phyloP scores from a whole-genome alignment of 1,140 invertebrate genomes.

The Neotoxoptera formosana region DNA sequence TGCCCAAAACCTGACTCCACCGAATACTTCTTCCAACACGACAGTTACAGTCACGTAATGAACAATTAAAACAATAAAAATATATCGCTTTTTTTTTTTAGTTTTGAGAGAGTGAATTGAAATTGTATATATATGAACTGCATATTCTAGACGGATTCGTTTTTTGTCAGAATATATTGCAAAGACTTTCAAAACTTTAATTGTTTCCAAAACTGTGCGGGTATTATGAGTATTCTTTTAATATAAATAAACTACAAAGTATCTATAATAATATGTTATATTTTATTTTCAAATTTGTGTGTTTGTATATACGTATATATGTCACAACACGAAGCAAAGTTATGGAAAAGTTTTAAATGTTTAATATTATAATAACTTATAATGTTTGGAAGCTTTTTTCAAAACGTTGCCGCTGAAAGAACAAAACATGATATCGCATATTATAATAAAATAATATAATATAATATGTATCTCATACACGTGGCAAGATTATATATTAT shows the following conservation, averaged over 20 bases:
- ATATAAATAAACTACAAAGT: background rate
- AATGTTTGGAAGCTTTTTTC: background rate
- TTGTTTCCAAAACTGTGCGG: background rate
- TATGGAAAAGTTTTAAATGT: slow-evolving; percentile 4
- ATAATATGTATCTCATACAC: background rate
- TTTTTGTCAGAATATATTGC: background rate
- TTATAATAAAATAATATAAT: background rate
- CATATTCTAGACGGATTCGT: background rate
- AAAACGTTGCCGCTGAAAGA: background rate
- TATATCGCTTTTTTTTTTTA: background rate
- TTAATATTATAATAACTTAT: background rate
- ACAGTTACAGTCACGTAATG: background rate
- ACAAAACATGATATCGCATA: background rate
- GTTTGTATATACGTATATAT: background rate
- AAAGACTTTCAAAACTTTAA: background rate
- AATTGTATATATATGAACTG: background rate
- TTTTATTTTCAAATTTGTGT: background rate
- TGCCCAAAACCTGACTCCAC: background rate
- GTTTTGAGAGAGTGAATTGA: background rate
- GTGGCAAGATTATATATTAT: background rate
- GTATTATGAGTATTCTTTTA: background rate
- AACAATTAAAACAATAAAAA: background rate
- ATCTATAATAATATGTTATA: background rate
- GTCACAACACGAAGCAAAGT: background rate
- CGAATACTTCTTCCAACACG: background rate